Evolutionary conservation across 2,888 invertebrate species (phyloP), one percentile per base, ranked within the genome.

Genomic region (Hypselothyrea guttata): DNA sequence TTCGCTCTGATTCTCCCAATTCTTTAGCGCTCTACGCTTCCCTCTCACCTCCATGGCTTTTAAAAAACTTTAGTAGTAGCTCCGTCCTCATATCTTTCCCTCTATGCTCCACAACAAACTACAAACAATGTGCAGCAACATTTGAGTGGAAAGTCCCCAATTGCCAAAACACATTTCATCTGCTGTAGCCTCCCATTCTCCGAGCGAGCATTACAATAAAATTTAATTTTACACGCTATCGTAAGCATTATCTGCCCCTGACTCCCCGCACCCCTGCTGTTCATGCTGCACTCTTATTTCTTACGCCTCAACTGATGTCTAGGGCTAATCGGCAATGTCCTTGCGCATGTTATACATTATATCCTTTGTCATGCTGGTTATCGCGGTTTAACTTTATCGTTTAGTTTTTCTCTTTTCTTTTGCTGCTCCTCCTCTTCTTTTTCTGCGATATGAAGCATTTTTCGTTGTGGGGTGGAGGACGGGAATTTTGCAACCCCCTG

Each of bases 331-430:
- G 75, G 55, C 53, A 64, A 75, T 66, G 78, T 74, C 75, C 65
- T 54, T 58, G 47, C 62, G 62, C 52, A 61, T 66, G 75, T 58
- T 67, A 58, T 75, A 66, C 66, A 60, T 75, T 65, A 75, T 85
- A 75, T 78, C 84, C 83, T 85, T 85, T 72, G 73, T 79, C 86
- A 83, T 85, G 67, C 76, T 84, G 81, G 84, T 79, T 81, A 81
- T 84, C 86, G 79, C 76, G 79, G 86, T 79, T 81, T 73, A 79
- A 84, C 76, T 85, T 81, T 83, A 79, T 79, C 79, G 85, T 78
- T 69, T 67, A 65, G 61, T 22, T 22, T 22, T 22, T 22, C 22
- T 22, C 22, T 2, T 22, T 22, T 22, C 22, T 22, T 22, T 22
- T 5, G 5, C 22, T 4, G 2, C 22, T 22, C 22, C 22, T 66